Evolutionary conservation across 2,888 invertebrate species (phyloP), one percentile per base, ranked within the genome.

Genomic region (Cerceris rybyensis): DNA sequence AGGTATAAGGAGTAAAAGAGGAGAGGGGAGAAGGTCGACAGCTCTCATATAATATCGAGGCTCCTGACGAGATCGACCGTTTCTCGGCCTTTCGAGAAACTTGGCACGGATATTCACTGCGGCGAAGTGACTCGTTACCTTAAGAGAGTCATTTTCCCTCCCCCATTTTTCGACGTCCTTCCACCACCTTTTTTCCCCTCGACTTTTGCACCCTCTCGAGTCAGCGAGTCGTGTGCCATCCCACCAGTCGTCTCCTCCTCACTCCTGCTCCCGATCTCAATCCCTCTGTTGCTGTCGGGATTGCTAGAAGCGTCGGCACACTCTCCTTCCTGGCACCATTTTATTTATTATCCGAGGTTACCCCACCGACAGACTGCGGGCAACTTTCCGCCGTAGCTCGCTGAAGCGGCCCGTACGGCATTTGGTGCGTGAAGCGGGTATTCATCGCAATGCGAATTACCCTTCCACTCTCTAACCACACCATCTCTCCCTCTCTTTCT

Each of bases 381-480:
- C 70, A 78, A 71, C 83, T 80, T 80, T 80, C 69, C 75, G 71
- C 74, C 78, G 81, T 81, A 78, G 74, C 72, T 80, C 60, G 75
- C 66, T 70, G 71, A 81, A 77, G 60, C 80, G 70, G 76, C 70
- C 76, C 72, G 8, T 74, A 80, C 78, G 83, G 81, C 84, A 87
- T 86, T 78, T 87, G 86, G 88, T 88, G 89, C 89, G 87, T 86
- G 88, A 89, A 88, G 80, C 84, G 80, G 83, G 86, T 86, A 89
- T 88, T 88, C 86, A 89, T 87, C 82, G 76, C 80, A 76, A 80
- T 61, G 55, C 54, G 60, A 65, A 59, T 43, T n/a, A 14, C 63
- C 59, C 60, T 60, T 11, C 42, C 49, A 17, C 58, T 28, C 63
- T 16, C 14, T 41, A 17, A 13, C 59, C 49, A 13, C 54, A 39